A percentile compares a stretch with the other conserved stretches of the same genome.
Conservation (phyloP, 2,113 vertebrate species). For the Pteronura brasiliensis region DNA sequence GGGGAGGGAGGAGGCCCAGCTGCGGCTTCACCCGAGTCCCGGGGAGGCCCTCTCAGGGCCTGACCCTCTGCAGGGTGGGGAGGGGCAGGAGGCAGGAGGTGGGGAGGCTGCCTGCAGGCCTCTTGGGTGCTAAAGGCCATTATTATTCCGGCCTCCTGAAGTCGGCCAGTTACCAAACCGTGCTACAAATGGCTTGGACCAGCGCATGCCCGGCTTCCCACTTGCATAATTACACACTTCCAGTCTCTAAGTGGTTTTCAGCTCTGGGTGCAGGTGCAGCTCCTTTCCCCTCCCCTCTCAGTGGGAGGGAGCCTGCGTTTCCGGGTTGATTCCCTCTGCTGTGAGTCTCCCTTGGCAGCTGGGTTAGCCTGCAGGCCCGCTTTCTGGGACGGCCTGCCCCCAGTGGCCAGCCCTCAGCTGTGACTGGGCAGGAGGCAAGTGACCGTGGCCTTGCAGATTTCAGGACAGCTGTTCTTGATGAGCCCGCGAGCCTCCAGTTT, state of each 20-base stretch:
- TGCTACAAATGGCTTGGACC: background rate
- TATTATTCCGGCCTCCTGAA: background rate
- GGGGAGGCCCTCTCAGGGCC: background rate
- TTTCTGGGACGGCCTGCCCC: background rate
- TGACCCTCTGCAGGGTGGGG: background rate
- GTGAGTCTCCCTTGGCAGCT: background rate
- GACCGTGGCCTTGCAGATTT: background rate
- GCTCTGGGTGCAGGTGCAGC: background rate
- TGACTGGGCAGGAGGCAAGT: background rate
- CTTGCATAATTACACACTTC: background rate
- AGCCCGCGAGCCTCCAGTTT: background rate
- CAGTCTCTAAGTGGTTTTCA: background rate
- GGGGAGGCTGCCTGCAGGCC: background rate
- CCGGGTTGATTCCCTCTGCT: background rate
- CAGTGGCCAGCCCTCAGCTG: background rate
- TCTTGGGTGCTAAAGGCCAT: background rate
- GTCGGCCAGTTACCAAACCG: background rate
- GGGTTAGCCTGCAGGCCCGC: background rate
- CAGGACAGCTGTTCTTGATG: background rate
- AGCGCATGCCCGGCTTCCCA: background rate
- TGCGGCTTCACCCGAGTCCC: fast-evolving
- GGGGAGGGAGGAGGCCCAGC: background rate
- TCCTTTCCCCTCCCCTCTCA: background rate
- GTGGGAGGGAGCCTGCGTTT: background rate
- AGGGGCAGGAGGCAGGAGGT: background rate